These are phyloP conservation scores for Ochropacha duplaris DNA, from an alignment of 2,888 invertebrate species.

Conservation along the genomic window DNA sequence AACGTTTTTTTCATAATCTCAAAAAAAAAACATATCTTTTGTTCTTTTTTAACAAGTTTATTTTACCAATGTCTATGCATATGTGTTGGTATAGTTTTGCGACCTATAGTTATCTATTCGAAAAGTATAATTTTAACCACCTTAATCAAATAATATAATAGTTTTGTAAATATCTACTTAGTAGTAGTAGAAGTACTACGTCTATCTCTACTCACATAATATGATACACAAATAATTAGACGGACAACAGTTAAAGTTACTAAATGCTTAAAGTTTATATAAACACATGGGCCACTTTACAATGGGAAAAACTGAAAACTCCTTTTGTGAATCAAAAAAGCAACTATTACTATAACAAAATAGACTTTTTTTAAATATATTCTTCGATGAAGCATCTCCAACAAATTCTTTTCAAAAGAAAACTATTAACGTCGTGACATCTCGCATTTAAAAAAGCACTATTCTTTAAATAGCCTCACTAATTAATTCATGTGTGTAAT, in stretches of 20 bases:
- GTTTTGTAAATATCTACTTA: too few species aligned
- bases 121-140: too few species aligned
- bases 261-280: too few species aligned
- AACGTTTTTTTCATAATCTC: background rate
- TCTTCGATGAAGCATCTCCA: background rate
- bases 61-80: background rate
- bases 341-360: background rate
- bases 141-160: too few species aligned
- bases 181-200: too few species aligned
- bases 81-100: too few species aligned
- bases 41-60: background rate
- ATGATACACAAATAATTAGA: too few species aligned
- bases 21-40: background rate
- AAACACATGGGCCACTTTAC: too few species aligned
- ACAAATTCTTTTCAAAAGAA: background rate
- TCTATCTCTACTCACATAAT: too few species aligned
- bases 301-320: too few species aligned
- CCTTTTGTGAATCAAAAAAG: background rate
- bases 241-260: too few species aligned
- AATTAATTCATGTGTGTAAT: conserved; percentile 8
- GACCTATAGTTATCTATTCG: too few species aligned
- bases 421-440: background rate
- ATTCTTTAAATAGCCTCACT: background rate
- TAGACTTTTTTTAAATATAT: background rate
- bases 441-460: background rate